Base-by-base conservation (phyloP, 2,888 invertebrate genomes). In the Pogonocherus hispidulus region DNA sequence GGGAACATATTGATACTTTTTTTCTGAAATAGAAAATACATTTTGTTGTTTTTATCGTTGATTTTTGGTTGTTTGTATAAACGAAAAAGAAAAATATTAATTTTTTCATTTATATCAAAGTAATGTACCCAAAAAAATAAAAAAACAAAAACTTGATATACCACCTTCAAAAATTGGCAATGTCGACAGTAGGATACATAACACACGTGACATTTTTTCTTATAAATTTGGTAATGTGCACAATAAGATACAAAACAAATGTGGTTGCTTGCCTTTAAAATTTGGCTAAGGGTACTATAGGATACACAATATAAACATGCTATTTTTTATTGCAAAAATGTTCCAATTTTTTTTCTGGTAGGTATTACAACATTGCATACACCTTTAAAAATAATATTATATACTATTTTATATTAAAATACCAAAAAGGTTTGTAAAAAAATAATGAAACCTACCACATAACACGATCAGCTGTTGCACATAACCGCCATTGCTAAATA, bases 1-100 rank as follows among this genome's bases (percentile, higher is more conserved):
- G 46, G 32, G 37, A 44, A 51, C 59, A 66, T 60, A 51, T 51
- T 55, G 20, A 60, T 66, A n/a, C n/a, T 60, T 66, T 18, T 49
- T 59, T 47, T 18, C 32, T 27, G 20, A 66, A 66, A 52, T 44
- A 37, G 51, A 37, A 60, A 41, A 59, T 11, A 19, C 14, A 14
- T 37, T 57, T 44, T 57, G 22, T 14, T 44, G 27, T 54, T 54
- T 27, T 54, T 27, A 54, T 27, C n/a, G 14, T 27, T 27, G 27
- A 54, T 11, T 54, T 54, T 54, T 8, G 22, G 23, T 41, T 44
- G 6, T n/a, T 14, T 44, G n/a, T 44, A 44, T 3, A 44, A 2
- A 14, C 16, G 16, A 16, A 44, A 44, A 44, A 44, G 5, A 41
- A 14, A 16, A 2, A 14, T 44, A 16, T n/a, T n/a, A n/a, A n/a